Conservation (phyloP, 1,140 invertebrate species). For the Aphidius gifuensis region DNA sequence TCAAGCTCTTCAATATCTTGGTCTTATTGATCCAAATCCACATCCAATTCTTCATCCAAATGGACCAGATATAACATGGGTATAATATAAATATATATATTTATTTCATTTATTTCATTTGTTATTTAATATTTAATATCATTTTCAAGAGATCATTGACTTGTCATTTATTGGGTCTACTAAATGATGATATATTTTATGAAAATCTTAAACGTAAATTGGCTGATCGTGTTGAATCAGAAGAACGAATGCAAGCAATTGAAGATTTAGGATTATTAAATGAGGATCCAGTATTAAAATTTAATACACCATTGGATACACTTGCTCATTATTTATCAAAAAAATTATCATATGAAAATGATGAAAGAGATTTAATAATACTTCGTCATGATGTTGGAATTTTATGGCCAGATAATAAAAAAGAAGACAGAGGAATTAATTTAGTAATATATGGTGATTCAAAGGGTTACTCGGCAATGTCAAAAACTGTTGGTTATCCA, state of each 20-base stretch:
- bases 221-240: conserved; percentile 70
- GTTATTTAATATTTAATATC: conserved; percentile 10
- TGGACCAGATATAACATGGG: conserved; percentile 96
- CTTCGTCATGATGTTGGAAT: conserved; percentile 91
- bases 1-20: conserved; percentile 79
- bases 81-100: conserved; percentile 44
- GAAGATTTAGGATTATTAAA: conserved; percentile 86
- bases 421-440: conserved; percentile 84
- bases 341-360: conserved; percentile 71
- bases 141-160: conserved; percentile 74
- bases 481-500: conserved; percentile 93
- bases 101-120: conserved; percentile 8
- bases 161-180: conserved; percentile 79
- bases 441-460: conserved; percentile 90
- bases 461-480: conserved; percentile 91
- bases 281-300: conserved; percentile 79
- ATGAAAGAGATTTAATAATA: conserved; percentile 92
- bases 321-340: conserved; percentile 87
- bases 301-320: conserved; percentile 86
- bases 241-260: conserved; percentile 67
- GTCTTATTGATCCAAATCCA: conserved; percentile 81
- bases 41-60: conserved; percentile 88
- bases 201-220: conserved; percentile 86
- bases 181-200: conserved; percentile 85
- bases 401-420: conserved; percentile 82